Evolutionary conservation across 2,113 vertebrate genomes (phyloP), one percentile per base, ranked within the genome.

Genomic region (Onychorhynchus coronatus): DNA sequence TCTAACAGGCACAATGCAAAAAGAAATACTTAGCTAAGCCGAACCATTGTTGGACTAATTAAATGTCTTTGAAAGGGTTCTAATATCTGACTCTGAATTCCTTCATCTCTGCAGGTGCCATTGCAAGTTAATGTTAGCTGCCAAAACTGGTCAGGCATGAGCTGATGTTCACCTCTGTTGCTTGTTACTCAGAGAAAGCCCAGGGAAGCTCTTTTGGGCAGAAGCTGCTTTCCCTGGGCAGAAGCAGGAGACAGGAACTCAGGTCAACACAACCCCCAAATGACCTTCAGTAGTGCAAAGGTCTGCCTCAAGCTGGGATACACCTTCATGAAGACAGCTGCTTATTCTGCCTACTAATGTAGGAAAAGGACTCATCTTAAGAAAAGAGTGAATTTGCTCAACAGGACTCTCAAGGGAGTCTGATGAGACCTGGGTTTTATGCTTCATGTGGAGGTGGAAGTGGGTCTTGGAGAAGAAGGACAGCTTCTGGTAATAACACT

Each of bases 61-160:
- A 90, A 95, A 90, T 46, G n/a, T 42, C 39, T 95, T 90, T 93
- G 74, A 72, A 95, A 88, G 61, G 28, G 58, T 80, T 90, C 74
- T 92, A 91, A 91, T 94, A 93, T 37, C 58, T 0, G 1, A 55
- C 47, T 65, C 80, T 44, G 50, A 93, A 67, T 81, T 79, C 89
- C 44, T 42, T 93, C 55, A 66, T 85, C 75, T 85, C 76, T 91
- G 74, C 35, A 76, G 81, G 74, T 95, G 77, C 58, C 89, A 88
- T 63, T 91, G 82, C 78, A 90, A 80, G 75, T 84, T 93, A 93
- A 67, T 5, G 4, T 71, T 3, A 23, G 39, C 82, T 93, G 82
- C 68, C 79, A 74, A 91, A 91, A 71, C 42, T 22, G 35, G 65
- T 90, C 85, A 90, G 68, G 79, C 52, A 77, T 88, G 82, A 94